Evolutionary conservation across 2,113 vertebrate species (phyloP), one percentile per base, ranked within the genome.

Genomic region (Illadopsis cleaveri): DNA sequence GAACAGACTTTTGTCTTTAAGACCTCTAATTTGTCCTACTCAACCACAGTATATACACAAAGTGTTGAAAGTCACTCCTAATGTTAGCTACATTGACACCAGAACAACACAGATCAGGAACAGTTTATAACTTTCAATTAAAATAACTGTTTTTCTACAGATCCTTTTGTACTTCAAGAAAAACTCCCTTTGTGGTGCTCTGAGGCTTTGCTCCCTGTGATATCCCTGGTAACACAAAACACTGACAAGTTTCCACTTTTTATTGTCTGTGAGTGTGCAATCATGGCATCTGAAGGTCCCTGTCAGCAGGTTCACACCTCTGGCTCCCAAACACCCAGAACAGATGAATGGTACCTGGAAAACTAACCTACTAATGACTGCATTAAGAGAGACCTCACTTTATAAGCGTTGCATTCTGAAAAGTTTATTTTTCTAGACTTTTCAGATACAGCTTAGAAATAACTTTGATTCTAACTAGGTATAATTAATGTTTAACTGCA

Each of bases 401-500:
- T 31, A 51, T 84, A 87, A 70, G 20, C 13, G 47, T 70, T 56
- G 9, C 27, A 71, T 89, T 91, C 91, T 40, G 42, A 82, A 82
- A 89, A 37, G 16, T 82, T 77, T 90, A 12, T 91, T 97, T 97
- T 94, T 93, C 68, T 81, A 48, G 77, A 60, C 33, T 89, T 94
- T 82, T 90, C 37, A 90, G 61, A 87, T 51, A 24, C 42, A 87
- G 13, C 35, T 66, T 5, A 76, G 71, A 96, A 97, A 92, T 78
- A 50, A 88, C 71, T 94, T 97, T 91, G 64, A 94, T 92, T 91
- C 47, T 91, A 94, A 33, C 56, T 77, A 65, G 47, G 11, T 82
- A 72, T 93, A 91, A 94, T 91, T 94, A n/a, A 86, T 86, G 95
- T 88, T 95, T 97, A 96, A 96, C 93, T 94, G 44, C 53, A 82